Base-by-base conservation (phyloP, 2,113 vertebrate genomes). In the Diglossa brunneiventris region DNA sequence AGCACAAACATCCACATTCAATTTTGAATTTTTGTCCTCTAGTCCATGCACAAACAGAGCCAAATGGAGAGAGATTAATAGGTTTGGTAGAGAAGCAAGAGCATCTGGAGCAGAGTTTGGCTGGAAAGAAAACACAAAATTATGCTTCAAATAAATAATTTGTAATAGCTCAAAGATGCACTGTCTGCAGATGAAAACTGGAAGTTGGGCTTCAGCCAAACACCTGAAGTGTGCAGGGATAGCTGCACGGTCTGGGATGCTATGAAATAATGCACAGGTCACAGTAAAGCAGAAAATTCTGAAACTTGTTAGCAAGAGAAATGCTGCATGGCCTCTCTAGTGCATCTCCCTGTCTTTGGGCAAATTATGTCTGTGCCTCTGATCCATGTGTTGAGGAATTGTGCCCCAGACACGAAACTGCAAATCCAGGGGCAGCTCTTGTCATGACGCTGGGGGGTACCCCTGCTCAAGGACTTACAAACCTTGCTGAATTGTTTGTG, bases 371-470 rank as follows among this genome's bases (percentile, higher is more conserved):
- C 52, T 39, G 17, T 15, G 20, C 35, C 58, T 72, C 75, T 33
- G 37, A 10, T 37, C 53, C 0, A 0, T 7, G 31, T 11, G 37
- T 12, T 31, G 37, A 23, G 61, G 55, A 53, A 78, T 46, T 1
- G 11, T 26, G 20, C 12, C 70, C 37, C 56, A 41, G 62, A 7
- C 39, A 49, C 4, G 21, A 53, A 88, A 33, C 31, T 44, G 12
- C 19, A 70, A 62, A 75, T 39, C 39, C 67, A 46, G 47, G 37
- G 26, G 10, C 61, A 75, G 27, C 9, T 47, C 52, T 50, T 31
- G 19, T 37, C 49, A 16, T 4, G 39, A 88, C 33, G 5, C 23
- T 10, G 2, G 26, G 26, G n/a, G 21, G 4, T 59, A 31, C 11
- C 15, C 6, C 16, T 2, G 2, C 24, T 49, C 4, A 4, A 58